Evolutionary conservation across 2,888 invertebrate species (phyloP).

Genomic region (Tetanocera ferruginea): DNA sequence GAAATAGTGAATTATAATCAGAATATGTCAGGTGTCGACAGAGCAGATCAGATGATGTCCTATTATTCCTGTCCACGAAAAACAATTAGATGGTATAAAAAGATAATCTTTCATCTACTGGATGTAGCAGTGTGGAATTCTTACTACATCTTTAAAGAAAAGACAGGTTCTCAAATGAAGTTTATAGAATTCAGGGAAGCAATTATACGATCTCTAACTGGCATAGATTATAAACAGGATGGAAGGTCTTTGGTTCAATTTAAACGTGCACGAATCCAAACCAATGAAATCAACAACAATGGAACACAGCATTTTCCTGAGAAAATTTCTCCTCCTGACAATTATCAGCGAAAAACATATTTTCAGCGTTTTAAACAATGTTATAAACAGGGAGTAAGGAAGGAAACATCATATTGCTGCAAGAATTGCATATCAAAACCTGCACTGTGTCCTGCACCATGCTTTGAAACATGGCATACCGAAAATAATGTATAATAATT

Average conservation of each 20-base stretch:
- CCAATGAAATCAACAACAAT: slow-evolving; percentile 21
- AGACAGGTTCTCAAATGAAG: slow-evolving; percentile 26
- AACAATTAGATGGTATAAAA: slow-evolving; percentile 47
- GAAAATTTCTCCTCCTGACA: slow-evolving; percentile 30
- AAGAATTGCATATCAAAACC: slow-evolving; percentile 35
- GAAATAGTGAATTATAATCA: slow-evolving; percentile 36
- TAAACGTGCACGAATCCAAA: slow-evolving; percentile 22
- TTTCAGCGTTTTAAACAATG: slow-evolving; percentile 30
- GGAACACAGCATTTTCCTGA: slow-evolving; percentile 32
- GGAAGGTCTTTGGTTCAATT: slow-evolving; percentile 24
- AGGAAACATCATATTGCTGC: slow-evolving; percentile 29
- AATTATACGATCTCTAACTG: slow-evolving; percentile 28
- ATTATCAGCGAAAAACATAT: slow-evolving; percentile 33
- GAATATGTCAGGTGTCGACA: slow-evolving; percentile 36
- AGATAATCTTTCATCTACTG: slow-evolving; percentile 45
- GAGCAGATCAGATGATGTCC: slow-evolving; percentile 37
- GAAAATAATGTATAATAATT: slow-evolving; percentile 31
- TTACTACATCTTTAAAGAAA: slow-evolving; percentile 39
- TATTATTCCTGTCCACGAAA: slow-evolving; percentile 41
- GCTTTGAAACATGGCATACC: slow-evolving; percentile 38
- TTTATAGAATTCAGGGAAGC: slow-evolving; percentile 27
- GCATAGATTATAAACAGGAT: slow-evolving; percentile 24
- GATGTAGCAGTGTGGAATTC: slow-evolving; percentile 42
- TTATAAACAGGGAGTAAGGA: slow-evolving; percentile 30
- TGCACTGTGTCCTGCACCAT: slow-evolving; percentile 38